Conservation (phyloP, 2,113 vertebrate genomes). For the Mormyrus iriodes region DNA sequence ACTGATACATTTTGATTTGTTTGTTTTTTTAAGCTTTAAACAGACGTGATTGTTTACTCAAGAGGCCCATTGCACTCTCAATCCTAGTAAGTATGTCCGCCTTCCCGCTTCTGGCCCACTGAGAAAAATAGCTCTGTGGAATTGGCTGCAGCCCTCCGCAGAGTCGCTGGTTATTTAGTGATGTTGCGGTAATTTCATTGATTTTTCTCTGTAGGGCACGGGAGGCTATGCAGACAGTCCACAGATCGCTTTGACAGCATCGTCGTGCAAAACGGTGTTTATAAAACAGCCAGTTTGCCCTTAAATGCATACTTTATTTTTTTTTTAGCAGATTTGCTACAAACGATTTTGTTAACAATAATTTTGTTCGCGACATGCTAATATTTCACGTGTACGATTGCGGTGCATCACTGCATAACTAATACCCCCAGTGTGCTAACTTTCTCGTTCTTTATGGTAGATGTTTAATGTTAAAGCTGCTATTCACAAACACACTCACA, state of each 20-base stretch:
- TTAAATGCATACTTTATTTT: not conserved
- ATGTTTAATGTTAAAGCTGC: not conserved
- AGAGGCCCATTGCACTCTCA: not conserved
- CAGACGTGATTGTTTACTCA: conserved; percentile 1
- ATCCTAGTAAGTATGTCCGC: not conserved
- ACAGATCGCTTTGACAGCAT: not conserved
- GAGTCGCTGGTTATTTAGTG: not conserved
- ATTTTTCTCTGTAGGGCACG: conserved; percentile 3
- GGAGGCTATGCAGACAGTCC: not conserved
- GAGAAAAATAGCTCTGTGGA: not conserved
- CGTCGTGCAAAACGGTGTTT: not conserved
- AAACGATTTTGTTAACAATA: conserved; percentile 8
- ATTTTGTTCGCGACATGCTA: not conserved
- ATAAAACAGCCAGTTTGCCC: not conserved
- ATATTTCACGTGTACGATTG: not conserved
- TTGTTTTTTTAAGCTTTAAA: not conserved
- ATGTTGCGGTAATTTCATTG: conserved; percentile 11
- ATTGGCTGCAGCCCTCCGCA: not conserved
- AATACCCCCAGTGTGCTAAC: not conserved
- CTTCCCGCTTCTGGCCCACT: not conserved
- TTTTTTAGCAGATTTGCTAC: conserved; percentile 1
- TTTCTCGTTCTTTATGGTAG: not conserved
- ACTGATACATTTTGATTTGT: not conserved
- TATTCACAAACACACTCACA: not conserved
- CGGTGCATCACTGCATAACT: conserved; percentile 9